Evolutionary conservation across 2,113 vertebrate species (phyloP), one percentile per base, ranked within the genome.

Genomic region (Lampris incognitus): DNA sequence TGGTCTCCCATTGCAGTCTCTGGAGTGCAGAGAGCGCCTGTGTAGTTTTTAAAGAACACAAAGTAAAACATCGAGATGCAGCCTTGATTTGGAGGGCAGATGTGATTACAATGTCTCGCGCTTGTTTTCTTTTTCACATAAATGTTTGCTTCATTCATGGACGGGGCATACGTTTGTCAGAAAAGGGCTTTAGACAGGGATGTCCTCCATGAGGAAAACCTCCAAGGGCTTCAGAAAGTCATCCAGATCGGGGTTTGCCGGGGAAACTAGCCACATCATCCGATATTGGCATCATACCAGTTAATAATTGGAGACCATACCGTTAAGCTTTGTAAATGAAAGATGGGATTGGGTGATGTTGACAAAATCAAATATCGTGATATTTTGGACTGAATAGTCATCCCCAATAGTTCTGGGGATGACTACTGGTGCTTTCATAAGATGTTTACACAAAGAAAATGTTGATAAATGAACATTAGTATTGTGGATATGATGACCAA

Each of bases 221-320:
- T 24, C 24, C 24, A 24, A 24, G 24, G 24, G 24, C 24, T 24
- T 24, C 24, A 24, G 24, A 24, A 24, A 24, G 24, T 24, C 24
- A 24, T 24, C 24, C 24, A 24, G 24, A 24, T 24, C 24, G 24
- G 24, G 24, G 24, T 24, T 24, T 24, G 24, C 24, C 24, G 24
- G 24, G 24, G 24, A 24, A 10, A 52, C 11, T 52, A 11, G 8
- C 50, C 50, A 24, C 24, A 24, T 24, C 24, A 24, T 24, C 24
- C 24, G 24, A 24, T 24, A 24, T 24, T 24, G 24, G 24, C 24
- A 24, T 24, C 24, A 24, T 24, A 24, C 24, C 24, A 24, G 1
- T 59, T 59, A 60, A 63, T 13, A 40, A 55, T 10, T 69, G 5
- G 41, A 55, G 9, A 54, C 38, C 42, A 78, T 52, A 24, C 10